phyloP scores from a whole-genome alignment of 2,888 invertebrate genomes.

The Erynnis tages region DNA sequence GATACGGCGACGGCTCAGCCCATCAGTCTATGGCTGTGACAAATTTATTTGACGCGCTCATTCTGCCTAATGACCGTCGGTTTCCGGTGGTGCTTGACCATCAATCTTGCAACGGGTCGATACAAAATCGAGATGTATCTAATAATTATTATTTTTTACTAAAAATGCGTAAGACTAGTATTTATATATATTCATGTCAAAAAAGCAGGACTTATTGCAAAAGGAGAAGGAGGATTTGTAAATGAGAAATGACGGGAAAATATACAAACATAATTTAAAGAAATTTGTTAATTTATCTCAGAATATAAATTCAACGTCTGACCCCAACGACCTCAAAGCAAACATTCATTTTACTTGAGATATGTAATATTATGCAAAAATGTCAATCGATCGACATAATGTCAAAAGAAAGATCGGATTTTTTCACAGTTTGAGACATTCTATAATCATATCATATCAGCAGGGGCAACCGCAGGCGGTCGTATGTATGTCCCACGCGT shows the following conservation, averaged over 20 bases:
- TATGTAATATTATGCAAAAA: constrained; percentile 22
- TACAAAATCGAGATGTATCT: constrained; percentile 11
- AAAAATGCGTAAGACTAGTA: no score
- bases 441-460: constrained; percentile 7
- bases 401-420: constrained; percentile 11
- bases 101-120: constrained; percentile 27
- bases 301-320: not conserved
- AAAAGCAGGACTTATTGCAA: no score
- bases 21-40: constrained; percentile 40
- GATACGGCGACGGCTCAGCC: constrained; percentile 10
- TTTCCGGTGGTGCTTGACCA: constrained; percentile 35
- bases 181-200: no score
- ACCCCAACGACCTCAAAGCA: not conserved
- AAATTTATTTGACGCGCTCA: constrained; percentile 47
- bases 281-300: no score
- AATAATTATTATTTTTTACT: constrained; percentile 8
- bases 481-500: constrained; percentile 20
- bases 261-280: no score
- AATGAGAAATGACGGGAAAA: no score
- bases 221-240: no score
- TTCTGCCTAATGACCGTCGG: constrained; percentile 37
- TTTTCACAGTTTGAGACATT: constrained; percentile 10
- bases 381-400: constrained; percentile 8
- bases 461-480: constrained; percentile 30
- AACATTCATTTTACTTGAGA: not conserved